These are phyloP conservation scores for Hippocampus barbouri DNA, from an alignment of 2,113 vertebrate species.

Conservation along the genomic window DNA sequence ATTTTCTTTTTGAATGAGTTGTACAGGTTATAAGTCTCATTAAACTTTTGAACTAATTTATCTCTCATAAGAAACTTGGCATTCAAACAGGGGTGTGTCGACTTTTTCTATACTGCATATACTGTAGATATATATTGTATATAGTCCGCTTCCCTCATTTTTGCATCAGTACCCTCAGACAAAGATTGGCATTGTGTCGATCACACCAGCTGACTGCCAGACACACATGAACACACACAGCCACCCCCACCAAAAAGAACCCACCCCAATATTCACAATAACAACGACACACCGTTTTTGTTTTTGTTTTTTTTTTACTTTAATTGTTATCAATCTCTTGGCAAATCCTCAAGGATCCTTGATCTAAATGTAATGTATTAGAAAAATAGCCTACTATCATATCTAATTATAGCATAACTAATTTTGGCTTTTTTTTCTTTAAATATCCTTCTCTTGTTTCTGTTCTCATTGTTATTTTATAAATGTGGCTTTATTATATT, in stretches of 20 bases:
- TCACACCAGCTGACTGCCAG: conserved; percentile 65
- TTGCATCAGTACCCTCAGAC: conserved; percentile 83
- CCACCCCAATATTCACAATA: neutral
- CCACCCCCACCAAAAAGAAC: neutral
- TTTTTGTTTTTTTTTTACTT: conserved; percentile 3
- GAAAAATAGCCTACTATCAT: too few species aligned
- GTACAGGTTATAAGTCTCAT: neutral
- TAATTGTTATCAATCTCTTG: conserved; percentile 7
- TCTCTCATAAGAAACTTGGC: neutral
- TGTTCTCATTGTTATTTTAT: too few species aligned
- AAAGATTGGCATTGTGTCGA: conserved; percentile 67
- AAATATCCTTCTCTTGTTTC: too few species aligned
- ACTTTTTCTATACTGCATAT: neutral
- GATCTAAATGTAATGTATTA: too few species aligned
- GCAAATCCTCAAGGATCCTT: too few species aligned
- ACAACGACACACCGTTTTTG: conserved; percentile 19
- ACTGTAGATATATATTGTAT: neutral
- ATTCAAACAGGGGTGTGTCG: neutral
- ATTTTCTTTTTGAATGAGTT: neutral
- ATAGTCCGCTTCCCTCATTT: conserved; percentile 75
- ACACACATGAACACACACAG: conserved; percentile 23
- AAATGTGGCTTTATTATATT: too few species aligned
- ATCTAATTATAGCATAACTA: too few species aligned
- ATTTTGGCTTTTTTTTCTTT: too few species aligned
- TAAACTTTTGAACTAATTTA: neutral